Base-by-base conservation (phyloP, 2,888 invertebrate genomes). In the Fragum whitleyi region DNA sequence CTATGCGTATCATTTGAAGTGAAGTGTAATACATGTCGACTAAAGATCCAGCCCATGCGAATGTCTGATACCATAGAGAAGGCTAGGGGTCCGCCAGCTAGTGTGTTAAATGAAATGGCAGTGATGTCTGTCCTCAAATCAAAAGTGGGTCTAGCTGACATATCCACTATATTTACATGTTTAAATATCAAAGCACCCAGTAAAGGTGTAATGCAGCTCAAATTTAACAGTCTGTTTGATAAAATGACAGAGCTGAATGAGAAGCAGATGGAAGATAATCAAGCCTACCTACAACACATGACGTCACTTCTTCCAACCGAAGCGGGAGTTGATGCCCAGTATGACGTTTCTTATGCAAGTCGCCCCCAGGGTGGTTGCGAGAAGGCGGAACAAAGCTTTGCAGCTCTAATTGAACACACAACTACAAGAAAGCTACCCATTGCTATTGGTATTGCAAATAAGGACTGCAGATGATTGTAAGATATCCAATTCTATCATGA, bases 111-210 rank as follows among this genome's bases (percentile, higher is more conserved):
- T 32, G 32, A 62, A 29, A 62, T 62, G 62, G 62, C 62, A 11
- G 36, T 36, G 2, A 5, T 62, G 7, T 36, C 62, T 28, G 47
- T 51, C 14, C 21, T 69, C n/a, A n/a, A n/a, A n/a, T n/a, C n/a
- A n/a, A n/a, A n/a, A n/a, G n/a, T n/a, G n/a, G n/a, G n/a, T n/a
- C n/a, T n/a, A n/a, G n/a, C n/a, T n/a, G n/a, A n/a, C n/a, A n/a
- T n/a, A n/a, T n/a, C n/a, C n/a, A n/a, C 7, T 53, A 57, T 71
- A 11, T 28, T 71, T 16, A 47, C 71, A 2, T 72, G 71, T 21
- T 59, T 72, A 36, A 59, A 72, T 23, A 72, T 72, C 14, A 59
- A 59, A 57, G 57, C 71, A 28, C 71, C 71, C n/a, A 72, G 59
- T 26, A 57, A 23, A 39, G 39, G 29, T 32, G n/a, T 51, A 23